phyloP scores from a whole-genome alignment of 2,888 invertebrate genomes.

The Cheilosia urbana region DNA sequence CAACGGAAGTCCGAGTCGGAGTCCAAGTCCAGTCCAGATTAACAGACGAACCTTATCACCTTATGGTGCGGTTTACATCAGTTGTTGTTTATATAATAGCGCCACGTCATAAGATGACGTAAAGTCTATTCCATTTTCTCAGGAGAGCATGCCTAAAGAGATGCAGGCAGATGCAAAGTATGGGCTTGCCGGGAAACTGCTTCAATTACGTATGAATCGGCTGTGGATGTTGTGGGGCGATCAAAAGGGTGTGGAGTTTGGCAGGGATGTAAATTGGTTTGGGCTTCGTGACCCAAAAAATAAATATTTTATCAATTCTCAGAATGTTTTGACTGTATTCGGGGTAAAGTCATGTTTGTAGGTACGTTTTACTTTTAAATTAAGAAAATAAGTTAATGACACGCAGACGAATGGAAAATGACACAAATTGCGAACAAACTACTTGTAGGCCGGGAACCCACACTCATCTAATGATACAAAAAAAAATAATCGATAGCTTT shows the following conservation, averaged over 20 bases:
- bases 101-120: slow-evolving; percentile 51
- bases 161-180: not conserved
- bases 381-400: too few species aligned
- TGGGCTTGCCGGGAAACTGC: slow-evolving; percentile 6
- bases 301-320: not conserved
- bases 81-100: slow-evolving; percentile 54
- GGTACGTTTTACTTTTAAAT: too few species aligned
- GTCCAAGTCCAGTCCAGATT: too few species aligned
- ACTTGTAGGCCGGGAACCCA: too few species aligned
- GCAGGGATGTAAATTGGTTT: not conserved
- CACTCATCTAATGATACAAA: too few species aligned
- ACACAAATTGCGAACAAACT: too few species aligned
- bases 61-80: slow-evolving; percentile 2
- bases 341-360: too few species aligned
- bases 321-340: too few species aligned
- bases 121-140: not conserved
- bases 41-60: slow-evolving; percentile 19
- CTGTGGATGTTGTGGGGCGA: not conserved
- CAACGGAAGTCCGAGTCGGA: too few species aligned
- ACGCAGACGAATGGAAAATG: too few species aligned
- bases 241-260: not conserved
- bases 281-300: not conserved
- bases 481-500: too few species aligned
- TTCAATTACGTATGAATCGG: not conserved
- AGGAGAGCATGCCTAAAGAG: slow-evolving; percentile 31